phyloP scores from a whole-genome alignment of 2,797 vertebrate species.

The Aeoliscus strigatus region DNA sequence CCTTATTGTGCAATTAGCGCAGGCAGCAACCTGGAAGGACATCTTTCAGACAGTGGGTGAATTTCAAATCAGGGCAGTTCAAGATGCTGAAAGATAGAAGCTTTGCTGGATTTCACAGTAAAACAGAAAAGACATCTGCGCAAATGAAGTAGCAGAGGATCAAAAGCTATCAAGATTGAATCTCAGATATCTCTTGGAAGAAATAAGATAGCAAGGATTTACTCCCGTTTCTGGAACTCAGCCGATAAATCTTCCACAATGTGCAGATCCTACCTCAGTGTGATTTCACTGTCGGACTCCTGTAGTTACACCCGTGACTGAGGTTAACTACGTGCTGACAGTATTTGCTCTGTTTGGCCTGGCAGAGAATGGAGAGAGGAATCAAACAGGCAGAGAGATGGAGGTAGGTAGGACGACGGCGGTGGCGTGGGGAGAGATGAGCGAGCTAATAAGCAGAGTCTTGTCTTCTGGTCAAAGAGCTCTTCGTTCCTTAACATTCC shows the following conservation, averaged over 20 bases:
- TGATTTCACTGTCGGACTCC: slow-evolving; percentile 16
- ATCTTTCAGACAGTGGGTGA: slow-evolving; percentile 31
- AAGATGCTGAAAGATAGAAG: slow-evolving; percentile 40
- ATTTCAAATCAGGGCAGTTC: slow-evolving; percentile 47
- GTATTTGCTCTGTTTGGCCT: slow-evolving; percentile 35
- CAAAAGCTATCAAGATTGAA: slow-evolving; percentile 48
- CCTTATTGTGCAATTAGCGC: slow-evolving; percentile 12
- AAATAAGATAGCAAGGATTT: slow-evolving; percentile 28
- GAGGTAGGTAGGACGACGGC: slow-evolving; percentile 6
- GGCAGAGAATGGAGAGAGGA: slow-evolving; percentile 23
- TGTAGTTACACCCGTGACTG: slow-evolving; percentile 21
- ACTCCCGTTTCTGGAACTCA: slow-evolving; percentile 34
- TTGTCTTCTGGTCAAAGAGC: slow-evolving; percentile 47
- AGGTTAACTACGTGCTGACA: slow-evolving; percentile 29
- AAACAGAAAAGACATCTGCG: slow-evolving; percentile 33
- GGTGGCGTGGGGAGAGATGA: slow-evolving; percentile 20
- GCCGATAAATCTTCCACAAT: slow-evolving; percentile 32
- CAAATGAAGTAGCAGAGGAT: slow-evolving; percentile 51
- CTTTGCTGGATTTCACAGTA: slow-evolving; percentile 43
- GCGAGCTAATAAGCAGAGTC: slow-evolving; percentile 38
- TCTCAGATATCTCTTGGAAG: slow-evolving; percentile 37
- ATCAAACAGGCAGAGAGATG: slow-evolving; percentile 13
- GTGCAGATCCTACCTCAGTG: slow-evolving; percentile 48
- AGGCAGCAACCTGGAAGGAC: slow-evolving; percentile 17
- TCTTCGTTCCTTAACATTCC: slow-evolving; percentile 61